Percentiles rank a stretch among this genome's conserved stretches.
Conservation (phyloP, 2,888 invertebrate species). For the Quadroppia sp. region DNA sequence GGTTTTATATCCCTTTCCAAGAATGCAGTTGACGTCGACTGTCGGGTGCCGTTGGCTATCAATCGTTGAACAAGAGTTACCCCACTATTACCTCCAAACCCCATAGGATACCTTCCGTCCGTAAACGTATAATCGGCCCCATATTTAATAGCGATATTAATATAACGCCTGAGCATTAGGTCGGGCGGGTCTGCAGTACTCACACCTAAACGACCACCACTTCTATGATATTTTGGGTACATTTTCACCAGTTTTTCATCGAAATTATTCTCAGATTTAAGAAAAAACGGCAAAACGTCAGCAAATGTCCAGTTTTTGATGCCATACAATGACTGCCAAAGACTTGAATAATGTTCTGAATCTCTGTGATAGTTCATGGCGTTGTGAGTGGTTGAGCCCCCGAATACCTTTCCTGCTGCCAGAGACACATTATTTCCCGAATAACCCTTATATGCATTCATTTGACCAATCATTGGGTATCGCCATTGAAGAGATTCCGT, state of each 20-base stretch:
- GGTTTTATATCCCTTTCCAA: conserved; percentile 49
- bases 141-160: not conserved
- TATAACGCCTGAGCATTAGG: not conserved
- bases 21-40: conserved; percentile 52
- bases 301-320: not conserved
- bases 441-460: not conserved
- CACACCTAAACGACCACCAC: not conserved
- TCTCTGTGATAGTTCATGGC: not conserved
- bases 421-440: not conserved
- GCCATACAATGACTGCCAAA: not conserved
- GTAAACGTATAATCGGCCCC: not conserved
- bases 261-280: not conserved
- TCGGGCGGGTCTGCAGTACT: not conserved
- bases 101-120: not conserved
- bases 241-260: not conserved
- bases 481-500: not conserved
- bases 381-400: not conserved
- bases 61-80: conserved; percentile 47
- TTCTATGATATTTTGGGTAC: not conserved
- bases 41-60: conserved; percentile 52
- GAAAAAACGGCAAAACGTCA: conserved; percentile 15
- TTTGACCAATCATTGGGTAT: not conserved
- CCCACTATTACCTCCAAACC: not conserved
- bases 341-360: not conserved
- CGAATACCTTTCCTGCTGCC: not conserved